Evolutionary conservation across 2,797 vertebrate species (phyloP), one percentile per base, ranked within the genome.

Genomic region (Synanceia verrucosa): DNA sequence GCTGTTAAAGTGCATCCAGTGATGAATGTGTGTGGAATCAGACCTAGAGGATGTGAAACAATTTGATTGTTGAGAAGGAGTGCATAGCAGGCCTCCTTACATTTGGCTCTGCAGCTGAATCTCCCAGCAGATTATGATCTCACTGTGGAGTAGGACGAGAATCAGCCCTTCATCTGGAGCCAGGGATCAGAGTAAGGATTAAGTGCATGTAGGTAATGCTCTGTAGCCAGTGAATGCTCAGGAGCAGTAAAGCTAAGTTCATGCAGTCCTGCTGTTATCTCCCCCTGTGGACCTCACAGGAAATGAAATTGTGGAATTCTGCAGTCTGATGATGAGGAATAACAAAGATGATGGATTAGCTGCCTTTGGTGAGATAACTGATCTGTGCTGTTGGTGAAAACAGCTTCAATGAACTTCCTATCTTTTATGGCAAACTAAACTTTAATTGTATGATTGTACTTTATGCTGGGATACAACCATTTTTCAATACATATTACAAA

Each of bases 101-200:
- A 12, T 81, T 36, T 41, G 52, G 66, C 46, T 28, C 44, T 73
- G 47, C 8, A 21, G 56, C 23, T 39, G 84, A 78, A 78, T 59
- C 76, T 87, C 78, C 69, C 65, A 43, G 76, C 81, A 90, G 92
- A 93, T 94, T 93, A 94, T 92, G 90, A 92, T 70, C 87, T 91
- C 81, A 84, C 47, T 1, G 13, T 14, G 5, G 70, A 85, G 75
- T 68, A 79, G 69, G 71, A 73, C 80, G 58, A 78, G 84, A 84
- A 68, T 72, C 65, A 55, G 39, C 34, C 24, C 53, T 79, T 57
- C 56, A 58, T 76, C 43, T 55, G 34, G 59, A 69, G 73, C 61
- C 39, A 41, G 69, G 79, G 88, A 86, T 88, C 82, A 79, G 68
- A 55, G 69, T 68, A 44, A 65, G 87, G 91, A 92, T 92, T 93